Base-by-base conservation (phyloP, 1,140 invertebrate genomes). In the Tigriopus japonicus region DNA sequence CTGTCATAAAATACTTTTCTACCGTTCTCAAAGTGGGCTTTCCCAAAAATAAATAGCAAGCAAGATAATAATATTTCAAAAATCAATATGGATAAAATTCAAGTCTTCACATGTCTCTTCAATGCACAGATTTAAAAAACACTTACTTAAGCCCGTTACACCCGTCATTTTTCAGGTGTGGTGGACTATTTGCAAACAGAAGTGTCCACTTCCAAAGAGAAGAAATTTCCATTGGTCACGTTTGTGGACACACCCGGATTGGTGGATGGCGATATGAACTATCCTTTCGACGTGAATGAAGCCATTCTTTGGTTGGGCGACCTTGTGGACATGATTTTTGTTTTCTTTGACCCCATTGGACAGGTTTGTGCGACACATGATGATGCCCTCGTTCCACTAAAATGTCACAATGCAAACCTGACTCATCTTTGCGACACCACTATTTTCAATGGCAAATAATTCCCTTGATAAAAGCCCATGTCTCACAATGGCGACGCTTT, bases 281-380 rank as follows among this genome's bases (percentile, higher is more conserved):
- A 81, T 70, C 78, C 78, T 7, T 81, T 78, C 71, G 78, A 80
- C 73, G 78, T 81, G 9, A 78, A 80, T 65, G 71, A 77, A 63
- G 68, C 78, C 15, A 75, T 81, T 52, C 65, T 74, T 3, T 80
- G 78, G 77, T 67, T 81, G 41, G 78, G 78, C 56, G 73, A 78
- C 58, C 68, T 78, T 52, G 76, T 78, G 14, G 79, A 80, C 65
- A 66, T 80, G 62, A 76, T 80, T 54, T 79, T 80, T 69, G 77
- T 80, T 0, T 80, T 80, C 70, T 80, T 81, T 68, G 79, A 81
- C 66, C 79, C 78, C 0, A 80, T 80, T 69, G 79, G 79, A 17
- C 78, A 80, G 66, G 59, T 61, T 23, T 35, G 51, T 49, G 12
- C 12, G n/a, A 49, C 21, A 21, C 45, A n/a, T n/a, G n/a, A n/a